These are phyloP conservation scores for Rhaphigaster nebulosa DNA, from an alignment of 2,888 invertebrate genomes.

Conservation along the genomic window DNA sequence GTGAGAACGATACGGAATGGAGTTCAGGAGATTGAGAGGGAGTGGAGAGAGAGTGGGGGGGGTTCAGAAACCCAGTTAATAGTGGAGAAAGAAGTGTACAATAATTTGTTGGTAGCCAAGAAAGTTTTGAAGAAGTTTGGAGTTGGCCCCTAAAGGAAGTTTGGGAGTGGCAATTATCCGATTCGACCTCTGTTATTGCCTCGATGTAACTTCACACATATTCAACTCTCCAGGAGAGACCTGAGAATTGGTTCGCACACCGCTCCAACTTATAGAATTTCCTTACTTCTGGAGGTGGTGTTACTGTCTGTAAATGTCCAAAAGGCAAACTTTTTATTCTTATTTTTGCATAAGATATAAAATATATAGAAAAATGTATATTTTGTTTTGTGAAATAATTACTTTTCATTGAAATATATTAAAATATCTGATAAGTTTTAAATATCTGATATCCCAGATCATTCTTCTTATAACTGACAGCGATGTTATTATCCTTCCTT, in stretches of 20 bases:
- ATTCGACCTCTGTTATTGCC: constrained; percentile 49
- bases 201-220: constrained; percentile 46
- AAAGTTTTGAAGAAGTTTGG: constrained; percentile 37
- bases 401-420: no score
- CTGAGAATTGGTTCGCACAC: constrained; percentile 14
- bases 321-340: no score
- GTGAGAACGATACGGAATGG: constrained; percentile 18
- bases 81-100: constrained; percentile 47
- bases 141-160: constrained; percentile 43
- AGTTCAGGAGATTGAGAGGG: constrained; percentile 20
- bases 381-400: no score
- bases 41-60: not conserved
- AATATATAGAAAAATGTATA: no score
- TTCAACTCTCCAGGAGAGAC: constrained; percentile 16
- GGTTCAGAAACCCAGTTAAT: constrained; percentile 8
- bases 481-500: not conserved
- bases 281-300: not conserved
- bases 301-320: not conserved
- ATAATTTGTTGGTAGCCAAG: constrained; percentile 50
- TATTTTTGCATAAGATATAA: no score
- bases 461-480: not conserved
- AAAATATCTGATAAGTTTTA: no score
- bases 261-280: constrained; percentile 21
- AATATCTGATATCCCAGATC: no score
- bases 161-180: constrained; percentile 43